Base-by-base conservation (phyloP, 2,888 invertebrate species). In the Noctua fimbriata region DNA sequence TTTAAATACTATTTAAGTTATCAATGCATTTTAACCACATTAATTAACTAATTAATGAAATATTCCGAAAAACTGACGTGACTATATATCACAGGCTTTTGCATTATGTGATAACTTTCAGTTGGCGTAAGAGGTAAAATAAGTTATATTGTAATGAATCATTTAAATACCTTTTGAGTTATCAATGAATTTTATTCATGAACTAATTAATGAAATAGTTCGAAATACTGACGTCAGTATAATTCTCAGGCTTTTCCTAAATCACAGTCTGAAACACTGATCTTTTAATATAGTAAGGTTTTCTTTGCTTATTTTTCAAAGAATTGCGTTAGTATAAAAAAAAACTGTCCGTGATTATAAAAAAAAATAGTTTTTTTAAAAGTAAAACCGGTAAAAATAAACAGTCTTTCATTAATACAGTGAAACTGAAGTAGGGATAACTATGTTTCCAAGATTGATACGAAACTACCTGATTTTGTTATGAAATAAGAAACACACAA, bases 121-220 rank as follows among this genome's bases (percentile, higher is more conserved):
- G 16, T 28, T 58, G 9, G 41, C 16, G 2, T 28, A 55, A 66
- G 12, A 73, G 65, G 82, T n/a, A 55, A 81, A 81, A 60, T 44
- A 70, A 70, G 36, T 72, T 6, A 21, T n/a, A 36, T n/a, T 63
- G 47, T 16, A 32, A 21, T 70, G 1, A 72, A 28, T 55, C 3
- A 72, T 55, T 55, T 60, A 41, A 21, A 73, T 28, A 74, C 52
- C 14, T 18, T 21, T 41, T 18, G 4, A 52, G 10, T 79, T 28
- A 55, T 7, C 14, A 63, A 52, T 60, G 12, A 5, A 21, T 49
- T 36, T 18, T n/a, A 74, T 9, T n/a, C 3, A 49, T 58, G 28
- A 79, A 47, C 24, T 47, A 78, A 47, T 47, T 47, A n/a, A 52
- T 18, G 0, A 16, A 21, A 9, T 5, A 18, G 32, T n/a, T 12